Evolutionary conservation across 2,888 invertebrate genomes (phyloP), one percentile per base, ranked within the genome.

Genomic region (Nomada lathburiana): DNA sequence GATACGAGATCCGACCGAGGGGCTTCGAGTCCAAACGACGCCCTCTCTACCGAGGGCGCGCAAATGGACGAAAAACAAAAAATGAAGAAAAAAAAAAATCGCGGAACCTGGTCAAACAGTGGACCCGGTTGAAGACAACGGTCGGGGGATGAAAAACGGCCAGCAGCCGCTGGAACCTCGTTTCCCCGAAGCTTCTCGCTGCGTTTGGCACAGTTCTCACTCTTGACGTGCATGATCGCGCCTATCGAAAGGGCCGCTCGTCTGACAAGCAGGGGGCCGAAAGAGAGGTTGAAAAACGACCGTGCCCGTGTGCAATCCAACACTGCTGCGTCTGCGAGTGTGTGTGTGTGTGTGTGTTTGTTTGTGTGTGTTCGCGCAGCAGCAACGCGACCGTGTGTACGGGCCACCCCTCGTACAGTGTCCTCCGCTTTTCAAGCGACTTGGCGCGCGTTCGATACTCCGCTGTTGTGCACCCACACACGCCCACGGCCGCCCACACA

Each of bases 181-280:
- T 85, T 86, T 83, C 77, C 76, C 80, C 60, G 63, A 26, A 74
- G 85, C 77, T 71, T 75, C 85, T 79, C 80, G 78, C 82, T 63
- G 71, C 85, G 83, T 89, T 89, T 89, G 89, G 88, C 89, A 89
- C 89, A 88, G 88, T 89, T 89, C 89, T 86, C 85, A 78, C 86
- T 85, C 75, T 84, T 80, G 75, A 83, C 83, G 76, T 84, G 78
- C 84, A 86, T 74, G 84, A 76, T 80, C 79, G 76, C 84, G 77
- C 73, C 72, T 64, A 75, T 83, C 81, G 76, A 81, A 80, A 77
- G 71, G 76, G 72, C 47, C 65, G 29, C 67, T 52, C 71, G 71
- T 55, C 59, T 62, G 72, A 55, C 70, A 23, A 65, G 10, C 68
- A 50, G 23, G 26, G 62, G 26, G 59, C 59, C 65, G 60, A 75